Percentiles rank a stretch among this genome's conserved stretches.
phyloP scores from a whole-genome alignment of 2,888 invertebrate genomes.

The Drosophila setosimentum region DNA sequence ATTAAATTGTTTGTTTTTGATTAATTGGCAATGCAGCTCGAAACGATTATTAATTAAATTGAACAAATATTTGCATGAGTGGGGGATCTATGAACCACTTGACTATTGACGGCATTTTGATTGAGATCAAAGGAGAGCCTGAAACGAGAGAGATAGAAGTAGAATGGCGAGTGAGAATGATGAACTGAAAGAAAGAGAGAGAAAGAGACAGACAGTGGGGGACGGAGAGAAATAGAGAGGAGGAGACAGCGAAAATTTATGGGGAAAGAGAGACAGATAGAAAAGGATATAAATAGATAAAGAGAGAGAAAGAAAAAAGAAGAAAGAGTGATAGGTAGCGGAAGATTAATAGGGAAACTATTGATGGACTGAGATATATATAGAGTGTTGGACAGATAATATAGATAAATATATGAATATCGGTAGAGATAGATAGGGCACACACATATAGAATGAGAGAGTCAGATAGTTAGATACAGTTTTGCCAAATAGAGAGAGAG shows the following conservation, averaged over 20 bases:
- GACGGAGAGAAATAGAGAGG: background rate
- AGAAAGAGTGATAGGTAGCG: background rate
- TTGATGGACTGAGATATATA: background rate
- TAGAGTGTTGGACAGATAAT: background rate
- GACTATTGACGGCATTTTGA: conserved; percentile 18
- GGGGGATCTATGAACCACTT: conserved; percentile 27
- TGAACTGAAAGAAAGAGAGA: background rate
- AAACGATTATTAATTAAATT: conserved; percentile 66
- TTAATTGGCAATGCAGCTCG: conserved; percentile 66
- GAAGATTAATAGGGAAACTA: background rate
- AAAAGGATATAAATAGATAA: background rate
- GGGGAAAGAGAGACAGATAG: background rate
- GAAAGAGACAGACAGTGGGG: background rate
- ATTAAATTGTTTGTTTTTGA: conserved; percentile 65
- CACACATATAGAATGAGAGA: background rate
- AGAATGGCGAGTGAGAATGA: background rate
- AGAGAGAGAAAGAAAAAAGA: background rate
- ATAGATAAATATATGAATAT: background rate
- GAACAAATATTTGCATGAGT: conserved; percentile 32
- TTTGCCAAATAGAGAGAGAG: background rate
- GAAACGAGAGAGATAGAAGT: background rate
- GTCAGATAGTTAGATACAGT: background rate
- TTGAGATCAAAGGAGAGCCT: background rate
- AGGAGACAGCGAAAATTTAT: background rate
- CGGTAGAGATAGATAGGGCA: background rate